These are phyloP conservation scores for Anguilla obscura DNA, from an alignment of 2,797 vertebrate species.

Conservation along the genomic window DNA sequence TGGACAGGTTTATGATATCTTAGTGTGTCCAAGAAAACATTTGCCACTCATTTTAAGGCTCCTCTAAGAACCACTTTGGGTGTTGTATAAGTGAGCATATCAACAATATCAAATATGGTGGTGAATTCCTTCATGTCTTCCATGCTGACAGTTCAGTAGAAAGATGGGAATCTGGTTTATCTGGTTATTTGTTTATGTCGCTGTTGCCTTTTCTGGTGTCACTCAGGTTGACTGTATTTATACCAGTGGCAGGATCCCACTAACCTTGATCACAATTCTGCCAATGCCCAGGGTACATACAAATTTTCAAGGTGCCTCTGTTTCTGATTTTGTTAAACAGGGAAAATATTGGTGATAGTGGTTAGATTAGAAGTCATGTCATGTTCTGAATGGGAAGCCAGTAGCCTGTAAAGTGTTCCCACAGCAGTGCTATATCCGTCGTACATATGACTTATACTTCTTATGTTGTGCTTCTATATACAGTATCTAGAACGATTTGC, in stretches of 20 bases:
- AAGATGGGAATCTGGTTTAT: not conserved
- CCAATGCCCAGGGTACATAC: not conserved
- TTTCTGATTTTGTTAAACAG: not conserved
- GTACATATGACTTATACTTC: too few relatives aligned
- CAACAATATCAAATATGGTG: not conserved
- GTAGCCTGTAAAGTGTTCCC: not conserved
- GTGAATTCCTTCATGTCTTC: not conserved
- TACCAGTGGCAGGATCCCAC: not conserved
- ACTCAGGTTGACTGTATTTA: not conserved
- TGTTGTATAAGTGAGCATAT: not conserved
- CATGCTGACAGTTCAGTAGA: not conserved
- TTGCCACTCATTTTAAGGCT: not conserved
- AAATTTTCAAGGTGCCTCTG: not conserved
- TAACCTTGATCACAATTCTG: not conserved
- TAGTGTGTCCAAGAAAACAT: not conserved
- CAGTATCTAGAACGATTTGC: not conserved
- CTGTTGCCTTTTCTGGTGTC: not conserved
- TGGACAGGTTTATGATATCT: not conserved
- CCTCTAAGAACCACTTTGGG: not conserved
- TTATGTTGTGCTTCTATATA: not conserved
- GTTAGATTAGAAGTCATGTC: not conserved
- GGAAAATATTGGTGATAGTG: not conserved
- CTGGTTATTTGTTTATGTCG: not conserved
- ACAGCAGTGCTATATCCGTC: too few relatives aligned
- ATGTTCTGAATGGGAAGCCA: too few relatives aligned